phyloP scores from a whole-genome alignment of 2,797 vertebrate genomes.

The Mormyrus hasselquistii region DNA sequence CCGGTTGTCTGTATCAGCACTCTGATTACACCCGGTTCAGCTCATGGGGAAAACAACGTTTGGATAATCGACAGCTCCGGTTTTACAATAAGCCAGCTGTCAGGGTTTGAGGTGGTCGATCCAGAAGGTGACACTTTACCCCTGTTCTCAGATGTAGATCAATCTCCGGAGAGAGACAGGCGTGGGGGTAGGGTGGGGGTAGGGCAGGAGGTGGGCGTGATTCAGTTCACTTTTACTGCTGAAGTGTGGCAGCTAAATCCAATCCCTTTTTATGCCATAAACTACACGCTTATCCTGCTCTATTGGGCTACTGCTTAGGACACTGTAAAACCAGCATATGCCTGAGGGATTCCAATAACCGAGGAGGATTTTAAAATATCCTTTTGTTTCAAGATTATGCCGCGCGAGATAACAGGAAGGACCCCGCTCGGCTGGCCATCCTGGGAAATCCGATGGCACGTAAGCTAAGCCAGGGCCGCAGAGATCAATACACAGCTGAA shows the following conservation, averaged over 20 bases:
- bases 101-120: conserved; percentile 4
- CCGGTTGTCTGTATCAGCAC: not conserved
- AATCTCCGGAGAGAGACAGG: not conserved
- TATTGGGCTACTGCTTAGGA: not conserved
- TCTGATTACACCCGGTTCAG: not conserved
- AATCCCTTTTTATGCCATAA: not conserved
- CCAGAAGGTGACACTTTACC: conserved; percentile 13
- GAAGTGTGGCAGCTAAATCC: conserved; percentile 14
- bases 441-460: not conserved
- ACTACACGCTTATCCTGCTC: not conserved
- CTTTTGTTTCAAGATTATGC: conserved; percentile 9
- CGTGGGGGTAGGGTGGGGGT: not conserved
- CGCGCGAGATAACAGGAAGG: not conserved
- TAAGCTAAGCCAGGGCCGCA: not conserved
- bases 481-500: not conserved
- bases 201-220: not conserved
- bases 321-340: not conserved
- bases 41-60: not conserved
- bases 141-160: not conserved
- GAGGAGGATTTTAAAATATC: conserved; percentile 5
- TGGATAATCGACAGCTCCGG: conserved; percentile 6
- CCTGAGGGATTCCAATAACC: not conserved
- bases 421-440: not conserved
- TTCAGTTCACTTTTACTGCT: conserved; percentile 2
- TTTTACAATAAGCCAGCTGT: conserved; percentile 5